These are phyloP conservation scores for Brachypteracias leptosomus DNA, from an alignment of 2,113 vertebrate genomes.

Conservation along the genomic window DNA sequence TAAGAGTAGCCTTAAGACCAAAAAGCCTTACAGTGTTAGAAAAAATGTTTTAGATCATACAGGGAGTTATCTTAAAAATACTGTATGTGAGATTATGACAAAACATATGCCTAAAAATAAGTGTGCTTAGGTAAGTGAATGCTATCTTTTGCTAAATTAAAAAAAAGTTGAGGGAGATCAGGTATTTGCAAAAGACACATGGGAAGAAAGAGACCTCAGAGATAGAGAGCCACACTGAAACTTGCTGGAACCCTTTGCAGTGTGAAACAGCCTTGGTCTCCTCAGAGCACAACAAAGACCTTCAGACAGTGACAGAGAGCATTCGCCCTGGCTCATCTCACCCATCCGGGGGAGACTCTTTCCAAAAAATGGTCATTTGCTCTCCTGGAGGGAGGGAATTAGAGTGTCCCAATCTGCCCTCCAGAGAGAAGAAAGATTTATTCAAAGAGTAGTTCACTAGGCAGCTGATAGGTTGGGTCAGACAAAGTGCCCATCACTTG, in stretches of 20 bases:
- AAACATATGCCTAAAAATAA: not conserved
- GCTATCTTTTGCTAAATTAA: not conserved
- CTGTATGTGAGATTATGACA: not conserved
- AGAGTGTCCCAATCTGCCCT: not conserved
- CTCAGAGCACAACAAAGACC: not conserved
- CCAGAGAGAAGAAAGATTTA: not conserved
- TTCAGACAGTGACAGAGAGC: not conserved
- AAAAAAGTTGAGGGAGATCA: not conserved
- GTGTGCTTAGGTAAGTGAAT: not conserved
- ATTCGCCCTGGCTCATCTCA: slow-evolving; percentile 33
- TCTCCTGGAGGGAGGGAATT: not conserved
- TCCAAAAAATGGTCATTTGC: not conserved
- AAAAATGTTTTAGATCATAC: not conserved
- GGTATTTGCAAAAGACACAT: not conserved
- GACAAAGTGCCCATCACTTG: fast-evolving
- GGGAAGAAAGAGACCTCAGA: not conserved
- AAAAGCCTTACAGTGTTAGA: not conserved
- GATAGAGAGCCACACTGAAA: not conserved
- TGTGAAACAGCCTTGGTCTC: not conserved
- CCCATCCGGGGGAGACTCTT: fast-evolving
- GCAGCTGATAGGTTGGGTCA: not conserved
- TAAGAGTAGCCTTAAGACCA: not conserved
- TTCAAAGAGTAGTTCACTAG: not conserved
- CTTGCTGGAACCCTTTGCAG: not conserved
- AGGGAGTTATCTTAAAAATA: not conserved